Base-by-base conservation (phyloP, 2,113 vertebrate genomes). In the Phoxinus phoxinus region DNA sequence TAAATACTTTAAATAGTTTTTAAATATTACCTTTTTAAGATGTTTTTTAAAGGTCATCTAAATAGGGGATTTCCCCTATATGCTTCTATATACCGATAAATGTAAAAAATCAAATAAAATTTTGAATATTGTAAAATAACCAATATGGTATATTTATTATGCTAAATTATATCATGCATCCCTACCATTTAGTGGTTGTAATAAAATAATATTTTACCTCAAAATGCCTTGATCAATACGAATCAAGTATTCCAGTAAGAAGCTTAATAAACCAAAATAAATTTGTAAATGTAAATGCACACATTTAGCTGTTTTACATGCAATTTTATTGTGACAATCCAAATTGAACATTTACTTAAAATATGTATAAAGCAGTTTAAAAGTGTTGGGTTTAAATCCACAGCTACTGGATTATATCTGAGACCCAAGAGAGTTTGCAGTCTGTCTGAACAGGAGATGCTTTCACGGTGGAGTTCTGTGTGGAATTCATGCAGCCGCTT, bases 401-500 rank as follows among this genome's bases (percentile, higher is more conserved):
- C 35, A 35, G 35, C 35, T 35, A 6, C 35, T 35, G 32, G n/a
- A n/a, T n/a, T n/a, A n/a, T n/a, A n/a, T 35, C 4, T 5, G 4
- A 25, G 72, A 25, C 12, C 41, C 23, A 74, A 25, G 37, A 12
- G n/a, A 72, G 13, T 59, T 27, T 51, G 37, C 32, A 30, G 61
- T 51, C 25, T 51, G 10, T 85, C 63, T 84, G 11, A 72, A 83
- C 84, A 63, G 67, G 84, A 76, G 86, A 17, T 37, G n/a, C 77
- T 85, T 89, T 88, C 51, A 84, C 35, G 51, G 25, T 80, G 25
- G 46, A 87, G 51, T 84, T 85, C 15, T 72, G 56, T 67, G 51
- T 61, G 88, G 84, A 88, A 89, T 88, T 63, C n/a, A n/a, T 12
- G 46, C 89, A 84, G 84, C 81, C 77, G 51, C 56, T 58, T 25